These are phyloP conservation scores for Spinibarbus caldwelli DNA, from an alignment of 2,797 vertebrate genomes.

Conservation along the genomic window DNA sequence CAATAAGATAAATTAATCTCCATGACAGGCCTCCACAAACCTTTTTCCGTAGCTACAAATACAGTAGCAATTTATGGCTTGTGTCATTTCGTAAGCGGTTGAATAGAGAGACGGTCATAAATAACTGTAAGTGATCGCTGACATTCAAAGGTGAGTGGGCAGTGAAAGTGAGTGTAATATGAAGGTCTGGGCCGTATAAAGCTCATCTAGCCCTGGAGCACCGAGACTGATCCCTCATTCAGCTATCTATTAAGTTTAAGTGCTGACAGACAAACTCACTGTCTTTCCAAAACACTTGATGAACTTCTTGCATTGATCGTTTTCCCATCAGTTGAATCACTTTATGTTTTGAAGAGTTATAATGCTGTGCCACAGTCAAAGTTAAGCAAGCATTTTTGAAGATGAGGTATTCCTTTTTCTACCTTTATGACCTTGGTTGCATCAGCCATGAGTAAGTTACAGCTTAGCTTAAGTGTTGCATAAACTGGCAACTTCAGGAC, in stretches of 20 bases:
- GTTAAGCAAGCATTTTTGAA: background rate
- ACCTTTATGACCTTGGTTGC: slow-evolving; percentile 22
- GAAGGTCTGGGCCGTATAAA: slow-evolving; percentile 45
- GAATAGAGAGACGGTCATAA: slow-evolving; percentile 37
- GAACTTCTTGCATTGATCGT: background rate
- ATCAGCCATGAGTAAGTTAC: slow-evolving; percentile 4
- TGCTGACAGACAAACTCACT: background rate
- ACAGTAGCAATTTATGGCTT: slow-evolving; percentile 47
- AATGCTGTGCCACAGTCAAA: background rate
- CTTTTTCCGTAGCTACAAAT: slow-evolving; percentile 39
- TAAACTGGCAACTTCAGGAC: background rate
- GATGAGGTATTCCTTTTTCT: background rate
- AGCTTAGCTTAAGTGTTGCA: slow-evolving; percentile 2
- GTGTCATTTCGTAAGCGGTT: slow-evolving; percentile 37
- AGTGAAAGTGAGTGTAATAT: slow-evolving; percentile 26
- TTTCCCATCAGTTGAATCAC: background rate
- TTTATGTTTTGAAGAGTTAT: background rate
- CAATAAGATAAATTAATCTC: slow-evolving; percentile 45
- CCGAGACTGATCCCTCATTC: slow-evolving; percentile 4
- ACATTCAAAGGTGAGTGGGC: background rate
- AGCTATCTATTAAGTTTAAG: slow-evolving; percentile 23
- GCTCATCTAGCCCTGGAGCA: slow-evolving; percentile 34
- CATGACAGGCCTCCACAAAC: slow-evolving; percentile 44
- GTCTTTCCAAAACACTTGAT: slow-evolving; percentile 15
- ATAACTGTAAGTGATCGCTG: slow-evolving; percentile 52